A percentile compares a stretch with the other conserved stretches of the same genome.
phyloP scores from a whole-genome alignment of 2,797 vertebrate species.

The Gallirallus australis region DNA sequence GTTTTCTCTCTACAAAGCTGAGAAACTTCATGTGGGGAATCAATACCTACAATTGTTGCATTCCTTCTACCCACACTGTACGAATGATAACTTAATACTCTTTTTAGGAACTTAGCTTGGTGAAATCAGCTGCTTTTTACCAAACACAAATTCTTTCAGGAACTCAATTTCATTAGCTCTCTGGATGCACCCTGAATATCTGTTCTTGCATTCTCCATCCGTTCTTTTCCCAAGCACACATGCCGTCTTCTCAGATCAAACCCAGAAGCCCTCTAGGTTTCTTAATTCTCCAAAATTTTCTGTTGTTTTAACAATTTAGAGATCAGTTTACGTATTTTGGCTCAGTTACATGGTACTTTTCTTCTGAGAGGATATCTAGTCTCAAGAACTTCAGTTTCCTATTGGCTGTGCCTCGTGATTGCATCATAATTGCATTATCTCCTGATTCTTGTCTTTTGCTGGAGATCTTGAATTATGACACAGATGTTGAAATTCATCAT shows the following conservation, averaged over 20 bases:
- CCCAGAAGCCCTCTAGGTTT: neutral
- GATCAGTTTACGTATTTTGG: neutral
- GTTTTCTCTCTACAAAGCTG: neutral
- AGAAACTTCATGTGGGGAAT: neutral
- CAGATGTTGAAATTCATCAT: neutral
- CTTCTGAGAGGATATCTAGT: neutral
- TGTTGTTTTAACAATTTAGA: neutral
- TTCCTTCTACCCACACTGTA: neutral
- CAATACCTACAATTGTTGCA: neutral
- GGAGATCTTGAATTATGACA: neutral
- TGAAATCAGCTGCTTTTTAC: neutral
- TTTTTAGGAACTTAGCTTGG: neutral
- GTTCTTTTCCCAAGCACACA: neutral
- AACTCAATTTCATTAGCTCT: conserved; percentile 20
- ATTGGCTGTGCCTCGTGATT: neutral
- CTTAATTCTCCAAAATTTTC: neutral
- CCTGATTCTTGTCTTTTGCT: neutral
- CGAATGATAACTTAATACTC: neutral
- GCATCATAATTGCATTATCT: neutral
- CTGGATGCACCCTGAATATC: conserved; percentile 62
- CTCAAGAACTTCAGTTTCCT: neutral
- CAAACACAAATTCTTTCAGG: neutral
- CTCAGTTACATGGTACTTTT: neutral
- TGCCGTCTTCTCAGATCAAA: neutral
- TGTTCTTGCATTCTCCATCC: conserved; percentile 12